A percentile compares a stretch with the other conserved stretches of the same genome.
Conservation (phyloP, 2,797 vertebrate genomes). For the Chrosomus eos region DNA sequence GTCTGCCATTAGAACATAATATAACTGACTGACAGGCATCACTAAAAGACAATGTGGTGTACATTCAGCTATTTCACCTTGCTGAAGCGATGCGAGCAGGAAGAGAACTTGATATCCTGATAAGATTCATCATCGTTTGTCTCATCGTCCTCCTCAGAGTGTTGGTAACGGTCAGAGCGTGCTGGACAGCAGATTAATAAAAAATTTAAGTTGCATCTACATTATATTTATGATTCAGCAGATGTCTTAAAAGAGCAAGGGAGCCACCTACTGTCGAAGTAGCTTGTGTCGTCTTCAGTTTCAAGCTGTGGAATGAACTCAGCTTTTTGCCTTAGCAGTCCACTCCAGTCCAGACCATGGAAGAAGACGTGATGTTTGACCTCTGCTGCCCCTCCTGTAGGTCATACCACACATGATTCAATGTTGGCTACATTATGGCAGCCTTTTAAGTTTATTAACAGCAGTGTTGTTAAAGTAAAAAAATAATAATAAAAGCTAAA, state of each 20-base stretch:
- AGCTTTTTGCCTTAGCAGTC: slow-evolving; percentile 93
- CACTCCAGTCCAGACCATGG: slow-evolving; percentile 90
- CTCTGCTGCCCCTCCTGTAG: slow-evolving; percentile 86
- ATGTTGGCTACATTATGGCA: neutral
- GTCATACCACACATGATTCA: neutral
- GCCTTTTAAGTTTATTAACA: no score
- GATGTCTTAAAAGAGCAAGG: slow-evolving; percentile 9
- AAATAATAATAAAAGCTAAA: neutral
- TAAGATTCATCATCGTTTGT: slow-evolving; percentile 94
- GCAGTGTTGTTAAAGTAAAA: neutral
- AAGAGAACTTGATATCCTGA: slow-evolving; percentile 94
- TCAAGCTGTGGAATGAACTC: slow-evolving; percentile 97
- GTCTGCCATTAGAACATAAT: neutral
- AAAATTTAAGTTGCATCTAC: slow-evolving; percentile 12
- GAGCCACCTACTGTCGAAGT: slow-evolving; percentile 91
- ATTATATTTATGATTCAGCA: neutral
- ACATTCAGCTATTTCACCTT: slow-evolving; percentile 79
- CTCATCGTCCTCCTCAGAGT: slow-evolving; percentile 92
- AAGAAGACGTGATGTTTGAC: slow-evolving; percentile 96
- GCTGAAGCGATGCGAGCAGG: slow-evolving; percentile 97
- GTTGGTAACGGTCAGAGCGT: slow-evolving; percentile 92
- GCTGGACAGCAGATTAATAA: slow-evolving; percentile 72
- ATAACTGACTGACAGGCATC: neutral
- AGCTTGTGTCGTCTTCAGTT: slow-evolving; percentile 95
- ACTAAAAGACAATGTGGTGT: neutral